Percentiles rank a stretch among this genome's conserved stretches.
These are phyloP conservation scores for Myocastor coypus DNA, from an alignment of 2,113 vertebrate species.

Conservation along the genomic window DNA sequence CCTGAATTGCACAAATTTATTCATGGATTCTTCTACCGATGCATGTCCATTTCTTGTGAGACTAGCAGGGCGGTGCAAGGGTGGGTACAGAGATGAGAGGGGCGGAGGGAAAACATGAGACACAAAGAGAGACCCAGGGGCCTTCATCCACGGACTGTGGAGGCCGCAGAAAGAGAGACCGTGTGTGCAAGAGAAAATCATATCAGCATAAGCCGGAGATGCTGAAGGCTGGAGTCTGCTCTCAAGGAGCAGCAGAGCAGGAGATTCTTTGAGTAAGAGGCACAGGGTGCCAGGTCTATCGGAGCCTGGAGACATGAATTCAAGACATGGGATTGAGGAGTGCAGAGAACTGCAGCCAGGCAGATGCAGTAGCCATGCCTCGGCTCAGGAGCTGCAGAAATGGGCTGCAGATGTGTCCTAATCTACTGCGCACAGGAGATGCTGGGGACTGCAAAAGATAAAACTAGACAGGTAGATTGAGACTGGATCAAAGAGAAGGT, in stretches of 20 bases:
- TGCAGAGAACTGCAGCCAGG: background rate
- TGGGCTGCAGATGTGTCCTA: background rate
- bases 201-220: background rate
- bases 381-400: background rate
- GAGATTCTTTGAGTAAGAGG: background rate
- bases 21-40: background rate
- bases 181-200: background rate
- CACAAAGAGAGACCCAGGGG: background rate
- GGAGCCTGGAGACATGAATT: background rate
- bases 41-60: background rate
- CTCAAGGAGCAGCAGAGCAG: background rate
- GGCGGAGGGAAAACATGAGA: background rate
- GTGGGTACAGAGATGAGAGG: background rate
- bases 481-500: background rate
- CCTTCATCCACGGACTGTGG: fast-evolving
- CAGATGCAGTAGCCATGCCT: background rate
- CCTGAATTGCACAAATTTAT: background rate
- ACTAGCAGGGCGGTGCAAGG: background rate
- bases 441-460: background rate
- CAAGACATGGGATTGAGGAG: background rate
- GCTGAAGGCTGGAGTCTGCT: background rate
- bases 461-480: background rate
- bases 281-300: background rate
- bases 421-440: background rate
- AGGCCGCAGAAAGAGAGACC: fast-evolving